Conservation (phyloP, 2,797 vertebrate genomes). For the Vespertilio murinus region DNA sequence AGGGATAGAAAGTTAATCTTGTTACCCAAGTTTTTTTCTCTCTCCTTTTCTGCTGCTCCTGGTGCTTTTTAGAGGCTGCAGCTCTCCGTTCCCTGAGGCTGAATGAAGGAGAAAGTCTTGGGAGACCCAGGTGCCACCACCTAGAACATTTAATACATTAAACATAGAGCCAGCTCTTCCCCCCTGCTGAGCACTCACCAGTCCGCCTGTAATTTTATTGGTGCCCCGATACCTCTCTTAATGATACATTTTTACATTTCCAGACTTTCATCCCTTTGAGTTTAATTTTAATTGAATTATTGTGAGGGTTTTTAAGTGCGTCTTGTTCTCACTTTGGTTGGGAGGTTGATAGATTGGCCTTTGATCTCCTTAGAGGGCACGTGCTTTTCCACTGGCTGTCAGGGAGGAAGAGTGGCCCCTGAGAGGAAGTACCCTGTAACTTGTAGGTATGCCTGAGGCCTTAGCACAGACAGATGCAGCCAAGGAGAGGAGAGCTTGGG, state of each 20-base stretch:
- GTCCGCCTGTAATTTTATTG: neutral
- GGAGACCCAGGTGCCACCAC: neutral
- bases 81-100: neutral
- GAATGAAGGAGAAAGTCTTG: neutral
- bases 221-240: neutral
- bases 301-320: neutral
- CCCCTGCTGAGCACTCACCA: neutral
- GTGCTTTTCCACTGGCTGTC: neutral
- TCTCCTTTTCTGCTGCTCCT: neutral
- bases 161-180: neutral
- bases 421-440: neutral
- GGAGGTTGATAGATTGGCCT: neutral
- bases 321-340: neutral
- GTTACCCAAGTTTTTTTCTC: neutral
- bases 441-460: neutral
- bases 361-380: neutral
- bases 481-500: neutral
- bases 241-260: neutral
- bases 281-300: neutral
- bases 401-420: neutral
- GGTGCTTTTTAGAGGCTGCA: neutral
- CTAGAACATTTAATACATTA: neutral
- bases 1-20: conserved; percentile 65
- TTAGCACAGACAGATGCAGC: neutral
- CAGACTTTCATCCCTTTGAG: neutral